Base-by-base conservation (phyloP, 2,888 invertebrate genomes). In the Caenorhabditis sp. region DNA sequence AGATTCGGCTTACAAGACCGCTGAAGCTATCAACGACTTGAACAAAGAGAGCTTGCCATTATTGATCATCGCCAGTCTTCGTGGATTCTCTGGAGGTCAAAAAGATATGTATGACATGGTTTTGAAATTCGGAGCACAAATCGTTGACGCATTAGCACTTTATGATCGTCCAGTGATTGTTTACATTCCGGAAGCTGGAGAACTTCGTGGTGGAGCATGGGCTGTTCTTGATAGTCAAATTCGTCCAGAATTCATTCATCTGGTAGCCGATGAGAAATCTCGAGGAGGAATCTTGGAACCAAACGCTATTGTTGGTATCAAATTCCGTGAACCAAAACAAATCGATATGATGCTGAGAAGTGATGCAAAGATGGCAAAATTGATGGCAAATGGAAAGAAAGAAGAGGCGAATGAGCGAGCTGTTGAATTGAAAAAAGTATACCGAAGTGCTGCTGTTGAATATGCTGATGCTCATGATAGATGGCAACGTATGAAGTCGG, bases 11-110 rank as follows among this genome's bases (percentile, higher is more conserved):
- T 99, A 94, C 90, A 99, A 99, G 90, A 99, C 99, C 0, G 93
- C 99, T 0, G 97, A 99, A 88, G 96, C 94, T 0, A 97, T 99
- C 86, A 93, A 93, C 89, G 97, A 99, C 90, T 99, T 99, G 89
- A 93, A 93, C 50, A 92, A 92, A 36, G 99, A 99, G 89, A 93
- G 93, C 82, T 90, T 99, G 20, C 99, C 99, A 0, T 91, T 99
- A 66, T 92, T 99, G 59, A 94, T 99, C 80, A 97, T 99, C 89
- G 99, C 99, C 23, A 99, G 99, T 90, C 99, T 99, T 96, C 91
- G 99, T 89, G 99, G 99, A 0, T 99, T 99, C 89, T 97, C 97
- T 75, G 97, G 97, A 12, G 99, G 99, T 77, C 97, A 99, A 93
- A 99, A 99, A 91, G 94, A 90, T 90, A 82, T 43, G 49, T 95